Evolutionary conservation across 2,888 invertebrate genomes (phyloP).

Genomic region (Choreutis nemorana): DNA sequence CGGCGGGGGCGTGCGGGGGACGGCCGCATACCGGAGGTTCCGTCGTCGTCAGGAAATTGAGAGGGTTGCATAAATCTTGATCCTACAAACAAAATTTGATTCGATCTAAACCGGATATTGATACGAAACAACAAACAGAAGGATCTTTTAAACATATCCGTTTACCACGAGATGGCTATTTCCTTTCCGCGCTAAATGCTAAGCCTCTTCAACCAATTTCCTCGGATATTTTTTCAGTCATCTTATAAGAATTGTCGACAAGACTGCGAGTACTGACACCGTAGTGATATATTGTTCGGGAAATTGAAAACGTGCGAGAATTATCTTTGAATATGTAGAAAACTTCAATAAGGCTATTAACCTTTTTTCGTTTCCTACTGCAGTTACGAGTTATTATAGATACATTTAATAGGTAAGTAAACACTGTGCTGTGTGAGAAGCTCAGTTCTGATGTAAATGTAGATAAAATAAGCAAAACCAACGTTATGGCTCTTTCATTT

Average conservation of each 20-base stretch:
- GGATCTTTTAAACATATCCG: slow-evolving; percentile 36
- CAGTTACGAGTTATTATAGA: too few species aligned
- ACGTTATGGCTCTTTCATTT: slow-evolving; percentile 6
- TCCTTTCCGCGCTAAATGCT: slow-evolving; percentile 14
- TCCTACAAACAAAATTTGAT: slow-evolving; percentile 62
- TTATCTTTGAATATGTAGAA: too few species aligned
- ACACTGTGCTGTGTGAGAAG: too few species aligned
- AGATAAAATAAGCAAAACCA: slow-evolving; percentile 9
- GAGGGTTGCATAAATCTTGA: slow-evolving; percentile 63
- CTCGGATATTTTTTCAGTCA: slow-evolving; percentile 28
- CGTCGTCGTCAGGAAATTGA: slow-evolving; percentile 64
- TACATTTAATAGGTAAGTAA: too few species aligned
- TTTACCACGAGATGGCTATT: slow-evolving; percentile 13
- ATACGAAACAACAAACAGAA: slow-evolving; percentile 51
- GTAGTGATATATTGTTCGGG: slow-evolving; percentile 50
- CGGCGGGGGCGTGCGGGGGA: slow-evolving; percentile 10
- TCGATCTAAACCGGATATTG: slow-evolving; percentile 63
- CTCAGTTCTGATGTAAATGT: too few species aligned
- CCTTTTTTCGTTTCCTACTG: too few species aligned
- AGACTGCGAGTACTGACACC: too few species aligned
- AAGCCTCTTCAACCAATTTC: slow-evolving; percentile 23
- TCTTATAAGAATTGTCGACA: slow-evolving; percentile 26
- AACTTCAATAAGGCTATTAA: too few species aligned
- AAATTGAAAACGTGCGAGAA: slow-evolving; percentile 57
- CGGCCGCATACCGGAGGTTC: slow-evolving; percentile 50